These are phyloP conservation scores for Cantharis lateralis DNA, from an alignment of 2,888 invertebrate species.

Conservation along the genomic window DNA sequence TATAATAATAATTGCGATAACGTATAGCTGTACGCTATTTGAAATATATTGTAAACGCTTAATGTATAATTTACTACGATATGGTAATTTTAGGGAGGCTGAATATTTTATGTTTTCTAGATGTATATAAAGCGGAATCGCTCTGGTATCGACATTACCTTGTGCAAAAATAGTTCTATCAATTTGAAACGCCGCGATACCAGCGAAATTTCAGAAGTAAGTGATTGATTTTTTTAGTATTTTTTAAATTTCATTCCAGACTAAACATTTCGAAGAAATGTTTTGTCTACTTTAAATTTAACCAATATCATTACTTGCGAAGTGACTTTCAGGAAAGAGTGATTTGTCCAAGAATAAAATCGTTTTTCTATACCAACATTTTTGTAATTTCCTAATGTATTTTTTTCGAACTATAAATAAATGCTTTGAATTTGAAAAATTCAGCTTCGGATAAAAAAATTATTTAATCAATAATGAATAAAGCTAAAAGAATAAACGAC, in stretches of 20 bases:
- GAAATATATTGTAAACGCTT: constrained; percentile 22
- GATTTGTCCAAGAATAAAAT: background rate
- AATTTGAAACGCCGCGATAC: background rate
- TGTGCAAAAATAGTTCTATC: constrained; percentile 5
- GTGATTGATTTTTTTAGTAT: background rate
- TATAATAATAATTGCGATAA: background rate
- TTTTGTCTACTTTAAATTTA: background rate
- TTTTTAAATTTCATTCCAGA: background rate
- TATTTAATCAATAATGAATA: too few relatives aligned
- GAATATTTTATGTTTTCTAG: constrained; percentile 23
- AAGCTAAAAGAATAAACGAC: too few relatives aligned
- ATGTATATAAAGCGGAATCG: constrained; percentile 20
- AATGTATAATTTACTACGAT: constrained; percentile 27
- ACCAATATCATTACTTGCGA: background rate
- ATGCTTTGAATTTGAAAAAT: too few relatives aligned
- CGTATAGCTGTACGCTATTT: background rate
- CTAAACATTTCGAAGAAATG: background rate
- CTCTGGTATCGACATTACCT: constrained; percentile 14
- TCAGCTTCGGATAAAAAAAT: too few relatives aligned
- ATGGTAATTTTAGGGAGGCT: constrained; percentile 25
- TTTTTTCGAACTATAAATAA: too few relatives aligned
- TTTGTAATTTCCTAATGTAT: too few relatives aligned
- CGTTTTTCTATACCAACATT: too few relatives aligned
- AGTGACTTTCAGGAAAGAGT: background rate
- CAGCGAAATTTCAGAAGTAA: background rate